Evolutionary conservation across 2,888 invertebrate species (phyloP).

Genomic region (Dioctria rufipes): DNA sequence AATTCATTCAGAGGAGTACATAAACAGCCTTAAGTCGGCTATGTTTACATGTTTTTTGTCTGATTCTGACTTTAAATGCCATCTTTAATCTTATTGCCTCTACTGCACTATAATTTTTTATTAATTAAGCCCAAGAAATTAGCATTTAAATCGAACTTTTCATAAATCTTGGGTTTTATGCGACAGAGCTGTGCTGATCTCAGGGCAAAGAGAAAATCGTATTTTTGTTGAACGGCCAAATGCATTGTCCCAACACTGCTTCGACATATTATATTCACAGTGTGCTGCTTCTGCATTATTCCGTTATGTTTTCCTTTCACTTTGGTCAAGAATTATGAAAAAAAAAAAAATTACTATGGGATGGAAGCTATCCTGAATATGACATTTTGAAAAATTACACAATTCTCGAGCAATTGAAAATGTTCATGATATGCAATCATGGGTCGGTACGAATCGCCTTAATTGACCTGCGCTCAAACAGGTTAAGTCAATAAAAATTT

Average conservation of each 20-base stretch:
- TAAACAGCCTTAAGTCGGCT: too few species aligned
- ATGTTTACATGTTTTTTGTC: neutral
- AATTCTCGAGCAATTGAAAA: constrained; percentile 34
- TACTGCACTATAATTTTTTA: constrained; percentile 28
- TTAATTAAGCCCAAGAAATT: constrained; percentile 41
- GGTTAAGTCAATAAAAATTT: constrained; percentile 49
- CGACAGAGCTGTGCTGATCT: neutral
- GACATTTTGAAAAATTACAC: constrained; percentile 32
- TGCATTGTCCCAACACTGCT: neutral
- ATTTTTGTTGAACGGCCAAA: too few species aligned
- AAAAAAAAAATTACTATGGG: constrained; percentile 37
- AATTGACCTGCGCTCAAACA: constrained; percentile 38
- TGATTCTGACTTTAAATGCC: constrained; percentile 9
- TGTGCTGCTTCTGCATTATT: constrained; percentile 9
- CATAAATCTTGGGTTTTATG: constrained; percentile 33
- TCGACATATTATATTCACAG: neutral
- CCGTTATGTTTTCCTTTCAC: constrained; percentile 46
- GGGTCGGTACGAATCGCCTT: neutral
- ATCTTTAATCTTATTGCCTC: constrained; percentile 18
- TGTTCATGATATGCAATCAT: constrained; percentile 13
- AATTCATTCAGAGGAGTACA: too few species aligned
- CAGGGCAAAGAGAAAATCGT: neutral
- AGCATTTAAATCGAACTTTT: constrained; percentile 38
- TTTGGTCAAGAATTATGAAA: constrained; percentile 16
- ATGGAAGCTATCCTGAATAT: constrained; percentile 44